Base-by-base conservation (phyloP, 2,888 invertebrate genomes). In the Sarcophaga rosellei region DNA sequence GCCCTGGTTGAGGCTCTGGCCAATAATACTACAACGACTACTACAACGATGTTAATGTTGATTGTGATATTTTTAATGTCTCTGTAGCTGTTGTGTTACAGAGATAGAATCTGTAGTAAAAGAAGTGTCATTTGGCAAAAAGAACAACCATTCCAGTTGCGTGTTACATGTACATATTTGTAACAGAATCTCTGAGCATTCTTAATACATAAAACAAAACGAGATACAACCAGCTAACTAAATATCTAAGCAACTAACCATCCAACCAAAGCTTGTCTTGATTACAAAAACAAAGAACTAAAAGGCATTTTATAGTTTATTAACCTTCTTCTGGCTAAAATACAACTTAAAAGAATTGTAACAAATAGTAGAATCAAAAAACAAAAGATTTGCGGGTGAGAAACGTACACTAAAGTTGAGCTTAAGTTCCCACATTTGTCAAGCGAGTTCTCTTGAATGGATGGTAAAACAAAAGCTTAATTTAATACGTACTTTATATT, bases 101-200 rank as follows among this genome's bases (percentile, higher is more conserved):
- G 61, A 68, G 62, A 53, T 78, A 77, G 69, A 85, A 35, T 8
- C 61, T 53, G 12, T 15, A 53, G 53, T 12, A 17, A 73, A 74
- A 72, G 63, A 75, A 86, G 78, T 86, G 86, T 81, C 86, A 84
- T 84, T 73, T 53, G 69, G 25, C 17, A 62, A 44, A 75, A 78
- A 21, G 23, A 63, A 68, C 66, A 81, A 4, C 17, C 47, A 78
- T 79, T 83, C 81, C 47, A 75, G 81, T 86, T 86, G 81, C 86
- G 77, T 86, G 86, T 78, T 84, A 25, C 78, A 78, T 81, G 84
- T 78, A 84, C 81, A 84, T 81, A 86, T 84, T 78, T 84, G 85
- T 82, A 86, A 82, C 76, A 72, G 82, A 65, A 86, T 76, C 17
- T 53, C 76, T 76, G n/a, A 61, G 25, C 45, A 76, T 73, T 73